Conservation (phyloP, 2,888 invertebrate genomes). For the Globia sparganii region DNA sequence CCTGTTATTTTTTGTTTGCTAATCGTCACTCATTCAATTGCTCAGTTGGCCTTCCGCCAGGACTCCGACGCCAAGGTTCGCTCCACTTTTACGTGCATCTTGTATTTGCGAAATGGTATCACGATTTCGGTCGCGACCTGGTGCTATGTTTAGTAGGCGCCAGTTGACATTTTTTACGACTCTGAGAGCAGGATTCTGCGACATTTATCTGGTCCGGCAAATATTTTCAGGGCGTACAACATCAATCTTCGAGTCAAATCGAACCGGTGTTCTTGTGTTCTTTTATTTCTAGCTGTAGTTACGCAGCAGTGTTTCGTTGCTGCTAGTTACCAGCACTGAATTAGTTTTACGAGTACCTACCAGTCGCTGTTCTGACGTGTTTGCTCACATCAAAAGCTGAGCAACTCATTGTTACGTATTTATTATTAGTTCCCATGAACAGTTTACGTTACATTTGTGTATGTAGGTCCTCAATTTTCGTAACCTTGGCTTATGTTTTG, state of each 20-base stretch:
- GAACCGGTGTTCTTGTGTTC: constrained; percentile 32
- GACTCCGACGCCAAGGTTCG: constrained; percentile 81
- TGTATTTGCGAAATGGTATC: constrained; percentile 78
- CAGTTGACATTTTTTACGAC: constrained; percentile 57
- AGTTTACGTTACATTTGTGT: constrained; percentile 80
- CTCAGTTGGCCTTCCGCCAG: constrained; percentile 87
- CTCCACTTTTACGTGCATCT: constrained; percentile 78
- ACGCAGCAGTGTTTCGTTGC: constrained; percentile 42
- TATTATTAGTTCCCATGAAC: constrained; percentile 87
- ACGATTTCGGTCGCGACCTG: constrained; percentile 67
- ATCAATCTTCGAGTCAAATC: constrained; percentile 41
- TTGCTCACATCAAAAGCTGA: constrained; percentile 82
- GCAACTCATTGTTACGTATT: constrained; percentile 87
- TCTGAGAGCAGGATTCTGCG: constrained; percentile 59
- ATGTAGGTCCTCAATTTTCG: constrained; percentile 79
- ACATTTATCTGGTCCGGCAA: constrained; percentile 61
- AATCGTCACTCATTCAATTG: constrained; percentile 89
- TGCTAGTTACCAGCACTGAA: constrained; percentile 74
- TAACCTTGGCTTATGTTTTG: constrained; percentile 81
- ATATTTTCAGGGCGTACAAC: constrained; percentile 59
- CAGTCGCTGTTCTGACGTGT: constrained; percentile 82
- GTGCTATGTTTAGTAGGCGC: constrained; percentile 62
- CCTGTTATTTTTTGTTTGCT: constrained; percentile 82
- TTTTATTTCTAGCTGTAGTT: constrained; percentile 58
- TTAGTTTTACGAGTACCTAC: constrained; percentile 88